Conservation (phyloP, 1,140 invertebrate genomes). For the Oscheius sp. region DNA sequence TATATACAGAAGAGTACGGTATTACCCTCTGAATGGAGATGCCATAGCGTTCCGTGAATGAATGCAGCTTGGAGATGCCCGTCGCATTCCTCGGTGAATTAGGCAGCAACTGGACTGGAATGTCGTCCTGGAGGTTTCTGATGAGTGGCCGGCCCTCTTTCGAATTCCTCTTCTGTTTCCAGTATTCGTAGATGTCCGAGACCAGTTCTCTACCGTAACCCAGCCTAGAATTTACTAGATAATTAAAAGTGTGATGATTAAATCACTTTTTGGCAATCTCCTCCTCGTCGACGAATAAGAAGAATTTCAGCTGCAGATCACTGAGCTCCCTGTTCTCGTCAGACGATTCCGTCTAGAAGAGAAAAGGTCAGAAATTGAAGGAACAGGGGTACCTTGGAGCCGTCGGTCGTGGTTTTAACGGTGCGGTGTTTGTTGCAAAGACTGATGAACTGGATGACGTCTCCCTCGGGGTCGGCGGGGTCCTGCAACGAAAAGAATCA, state of each 20-base stretch:
- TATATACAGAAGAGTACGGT: conserved; percentile 3
- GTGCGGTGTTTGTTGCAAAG: conserved; percentile 44
- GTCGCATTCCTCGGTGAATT: not conserved
- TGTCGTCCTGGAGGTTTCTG: conserved; percentile 21
- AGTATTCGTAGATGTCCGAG: conserved; percentile 36
- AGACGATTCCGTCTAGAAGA: conserved; percentile 20
- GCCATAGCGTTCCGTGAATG: not conserved
- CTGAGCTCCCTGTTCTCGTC: conserved; percentile 13
- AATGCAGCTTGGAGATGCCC: not conserved
- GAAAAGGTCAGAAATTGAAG: conserved; percentile 13
- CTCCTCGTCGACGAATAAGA: conserved; percentile 39
- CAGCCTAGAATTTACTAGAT: not conserved
- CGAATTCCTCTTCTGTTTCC: conserved; percentile 38
- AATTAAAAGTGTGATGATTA: not conserved
- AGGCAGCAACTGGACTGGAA: not conserved
- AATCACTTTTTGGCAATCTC: conserved; percentile 1
- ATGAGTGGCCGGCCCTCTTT: conserved; percentile 21
- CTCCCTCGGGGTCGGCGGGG: conserved; percentile 23
- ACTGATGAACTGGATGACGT: conserved; percentile 40
- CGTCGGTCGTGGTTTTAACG: not conserved
- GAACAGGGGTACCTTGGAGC: not conserved
- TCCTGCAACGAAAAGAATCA: no score
- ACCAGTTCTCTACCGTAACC: conserved; percentile 19
- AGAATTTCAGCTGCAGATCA: conserved; percentile 35
- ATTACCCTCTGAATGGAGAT: not conserved